Evolutionary conservation across 2,888 invertebrate genomes (phyloP).

Genomic region (Oxytorus armatus): DNA sequence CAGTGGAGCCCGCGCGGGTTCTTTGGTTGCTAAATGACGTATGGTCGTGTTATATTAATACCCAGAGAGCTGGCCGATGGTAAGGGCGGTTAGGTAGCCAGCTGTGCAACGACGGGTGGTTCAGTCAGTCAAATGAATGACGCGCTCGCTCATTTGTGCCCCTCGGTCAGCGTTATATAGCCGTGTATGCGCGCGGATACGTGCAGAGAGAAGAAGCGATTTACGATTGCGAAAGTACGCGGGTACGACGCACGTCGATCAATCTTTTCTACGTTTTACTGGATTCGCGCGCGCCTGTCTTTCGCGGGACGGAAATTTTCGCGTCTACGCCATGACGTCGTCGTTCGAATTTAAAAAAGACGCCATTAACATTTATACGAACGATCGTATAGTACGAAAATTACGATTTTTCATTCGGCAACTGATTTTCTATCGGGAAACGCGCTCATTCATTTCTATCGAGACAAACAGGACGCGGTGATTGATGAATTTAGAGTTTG

Average conservation of each 20-base stretch:
- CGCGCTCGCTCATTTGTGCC: conserved; percentile 81
- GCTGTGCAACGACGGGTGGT: conserved; percentile 79
- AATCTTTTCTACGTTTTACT: conserved; percentile 75
- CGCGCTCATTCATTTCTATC: too few species aligned
- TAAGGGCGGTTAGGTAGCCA: conserved; percentile 79
- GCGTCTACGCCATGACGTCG: neutral
- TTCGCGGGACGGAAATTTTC: neutral
- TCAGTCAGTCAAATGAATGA: conserved; percentile 78
- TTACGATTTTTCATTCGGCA: neutral
- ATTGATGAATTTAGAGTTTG: neutral
- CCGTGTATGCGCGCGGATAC: neutral
- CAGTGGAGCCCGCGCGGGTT: conserved; percentile 47
- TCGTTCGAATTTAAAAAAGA: neutral
- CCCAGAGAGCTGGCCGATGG: conserved; percentile 71
- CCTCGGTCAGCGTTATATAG: conserved; percentile 70
- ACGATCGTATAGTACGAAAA: too few species aligned
- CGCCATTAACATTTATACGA: too few species aligned
- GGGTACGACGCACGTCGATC: conserved; percentile 73
- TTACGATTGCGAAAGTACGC: conserved; percentile 78
- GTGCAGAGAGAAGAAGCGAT: conserved; percentile 73
- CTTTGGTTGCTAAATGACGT: conserved; percentile 76
- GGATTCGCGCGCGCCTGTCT: conserved; percentile 15
- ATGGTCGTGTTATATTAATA: conserved; percentile 80
- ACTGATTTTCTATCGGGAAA: too few species aligned
- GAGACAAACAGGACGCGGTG: too few species aligned